These are phyloP conservation scores for Drosophila demipolita DNA, from an alignment of 2,888 invertebrate species.

Conservation along the genomic window DNA sequence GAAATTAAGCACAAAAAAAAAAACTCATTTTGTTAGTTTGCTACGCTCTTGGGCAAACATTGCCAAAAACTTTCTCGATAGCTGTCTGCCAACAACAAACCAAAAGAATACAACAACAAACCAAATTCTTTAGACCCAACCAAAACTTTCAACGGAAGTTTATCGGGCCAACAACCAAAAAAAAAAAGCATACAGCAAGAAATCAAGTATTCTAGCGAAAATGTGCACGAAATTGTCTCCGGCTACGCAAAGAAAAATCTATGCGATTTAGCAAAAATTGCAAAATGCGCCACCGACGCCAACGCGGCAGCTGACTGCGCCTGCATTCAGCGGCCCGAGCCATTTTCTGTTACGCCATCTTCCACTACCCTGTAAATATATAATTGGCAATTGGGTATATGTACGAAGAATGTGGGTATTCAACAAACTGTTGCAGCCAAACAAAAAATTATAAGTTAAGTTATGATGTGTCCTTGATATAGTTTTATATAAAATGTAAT, in stretches of 20 bases:
- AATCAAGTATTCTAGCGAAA: constrained; percentile 48
- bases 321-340: constrained; percentile 39
- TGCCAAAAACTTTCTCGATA: constrained; percentile 74
- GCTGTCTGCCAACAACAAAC: constrained; percentile 76
- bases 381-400: not conserved
- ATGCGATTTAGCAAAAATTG: constrained; percentile 71
- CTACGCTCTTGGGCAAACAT: constrained; percentile 72
- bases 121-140: constrained; percentile 15
- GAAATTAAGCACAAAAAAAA: constrained; percentile 82
- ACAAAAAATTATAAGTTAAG: not conserved
- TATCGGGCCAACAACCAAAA: constrained; percentile 50
- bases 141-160: constrained; percentile 72
- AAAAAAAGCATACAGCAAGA: constrained; percentile 6
- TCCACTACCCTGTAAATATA: constrained; percentile 20
- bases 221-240: constrained; percentile 75
- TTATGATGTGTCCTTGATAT: not conserved
- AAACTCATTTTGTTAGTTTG: constrained; percentile 78
- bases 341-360: constrained; percentile 65
- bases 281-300: constrained; percentile 57
- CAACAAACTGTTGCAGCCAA: not conserved
- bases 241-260: constrained; percentile 65
- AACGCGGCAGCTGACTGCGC: constrained; percentile 40
- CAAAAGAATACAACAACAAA: constrained; percentile 5
- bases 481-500: not conserved
- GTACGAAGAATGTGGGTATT: not conserved